A percentile compares a stretch with the other conserved stretches of the same genome.
These are phyloP conservation scores for Callospermophilus lateralis DNA, from an alignment of 2,113 vertebrate species.

Conservation along the genomic window DNA sequence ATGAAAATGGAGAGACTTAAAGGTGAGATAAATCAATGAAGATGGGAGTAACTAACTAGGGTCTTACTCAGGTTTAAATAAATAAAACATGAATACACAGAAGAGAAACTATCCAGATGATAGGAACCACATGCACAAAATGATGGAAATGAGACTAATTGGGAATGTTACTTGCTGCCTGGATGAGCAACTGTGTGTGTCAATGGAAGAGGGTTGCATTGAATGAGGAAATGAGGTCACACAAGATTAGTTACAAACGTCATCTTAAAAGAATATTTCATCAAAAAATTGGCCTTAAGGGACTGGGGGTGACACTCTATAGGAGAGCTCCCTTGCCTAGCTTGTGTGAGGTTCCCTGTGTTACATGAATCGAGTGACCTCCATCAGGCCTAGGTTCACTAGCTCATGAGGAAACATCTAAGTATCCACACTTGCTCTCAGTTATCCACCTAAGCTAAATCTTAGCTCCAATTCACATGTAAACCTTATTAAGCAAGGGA, in stretches of 20 bases:
- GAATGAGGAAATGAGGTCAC: neutral
- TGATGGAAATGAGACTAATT: neutral
- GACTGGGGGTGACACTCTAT: neutral
- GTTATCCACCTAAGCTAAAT: conserved; percentile 13
- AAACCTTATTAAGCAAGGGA: neutral
- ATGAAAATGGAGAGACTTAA: neutral
- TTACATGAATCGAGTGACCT: conserved; percentile 52
- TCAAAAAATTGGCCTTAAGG: neutral
- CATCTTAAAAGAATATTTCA: neutral
- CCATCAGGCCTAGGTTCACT: neutral
- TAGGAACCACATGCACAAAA: neutral
- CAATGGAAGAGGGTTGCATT: neutral
- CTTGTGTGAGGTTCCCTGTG: neutral
- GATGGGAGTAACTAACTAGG: neutral
- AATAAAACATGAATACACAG: neutral
- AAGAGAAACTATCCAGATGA: neutral
- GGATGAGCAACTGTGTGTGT: neutral
- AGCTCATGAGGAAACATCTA: neutral
- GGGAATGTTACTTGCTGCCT: neutral
- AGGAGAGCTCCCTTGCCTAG: neutral
- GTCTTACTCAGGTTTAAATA: neutral
- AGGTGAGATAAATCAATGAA: neutral
- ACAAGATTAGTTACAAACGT: neutral
- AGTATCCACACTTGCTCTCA: neutral
- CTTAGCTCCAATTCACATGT: conserved; percentile 1